Percentiles rank a stretch among this genome's conserved stretches.
Conservation (phyloP, 2,888 invertebrate genomes). For the Hemistola chrysoprasaria region DNA sequence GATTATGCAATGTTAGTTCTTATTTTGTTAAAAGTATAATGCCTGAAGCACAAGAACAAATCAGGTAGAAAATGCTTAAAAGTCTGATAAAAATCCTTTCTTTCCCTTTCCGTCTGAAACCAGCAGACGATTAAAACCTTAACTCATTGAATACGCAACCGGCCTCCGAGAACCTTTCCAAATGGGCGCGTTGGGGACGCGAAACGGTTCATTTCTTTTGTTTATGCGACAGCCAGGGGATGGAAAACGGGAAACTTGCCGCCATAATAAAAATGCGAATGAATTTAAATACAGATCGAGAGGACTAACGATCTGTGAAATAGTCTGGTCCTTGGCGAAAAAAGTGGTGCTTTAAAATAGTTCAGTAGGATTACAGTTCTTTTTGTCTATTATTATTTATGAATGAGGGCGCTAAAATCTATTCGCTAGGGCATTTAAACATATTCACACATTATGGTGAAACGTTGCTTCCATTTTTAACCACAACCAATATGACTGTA, state of each 20-base stretch:
- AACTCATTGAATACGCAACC: constrained; percentile 25
- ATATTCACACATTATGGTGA: no score
- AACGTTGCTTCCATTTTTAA: no score
- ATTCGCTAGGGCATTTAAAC: no score
- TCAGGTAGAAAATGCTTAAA: neutral
- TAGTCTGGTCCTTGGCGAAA: constrained; percentile 32
- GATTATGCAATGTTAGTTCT: no score
- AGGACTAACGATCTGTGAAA: constrained; percentile 53
- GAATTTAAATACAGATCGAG: constrained; percentile 64
- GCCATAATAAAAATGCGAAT: constrained; percentile 53
- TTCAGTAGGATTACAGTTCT: no score
- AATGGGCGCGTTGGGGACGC: constrained; percentile 46
- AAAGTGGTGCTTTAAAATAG: no score
- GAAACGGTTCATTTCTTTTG: constrained; percentile 63
- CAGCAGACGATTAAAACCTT: constrained; percentile 13
- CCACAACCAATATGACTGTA: no score
- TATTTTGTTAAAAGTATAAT: no score
- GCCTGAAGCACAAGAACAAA: no score
- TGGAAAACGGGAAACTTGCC: constrained; percentile 49
- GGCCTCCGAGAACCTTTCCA: constrained; percentile 44
- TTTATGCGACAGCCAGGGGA: constrained; percentile 68
- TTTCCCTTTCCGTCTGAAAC: constrained; percentile 35
- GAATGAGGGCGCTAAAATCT: no score
- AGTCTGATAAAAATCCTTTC: neutral
- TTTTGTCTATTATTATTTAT: no score